These are phyloP conservation scores for Cotesia typhae DNA, from an alignment of 1,140 invertebrate species.

Conservation along the genomic window DNA sequence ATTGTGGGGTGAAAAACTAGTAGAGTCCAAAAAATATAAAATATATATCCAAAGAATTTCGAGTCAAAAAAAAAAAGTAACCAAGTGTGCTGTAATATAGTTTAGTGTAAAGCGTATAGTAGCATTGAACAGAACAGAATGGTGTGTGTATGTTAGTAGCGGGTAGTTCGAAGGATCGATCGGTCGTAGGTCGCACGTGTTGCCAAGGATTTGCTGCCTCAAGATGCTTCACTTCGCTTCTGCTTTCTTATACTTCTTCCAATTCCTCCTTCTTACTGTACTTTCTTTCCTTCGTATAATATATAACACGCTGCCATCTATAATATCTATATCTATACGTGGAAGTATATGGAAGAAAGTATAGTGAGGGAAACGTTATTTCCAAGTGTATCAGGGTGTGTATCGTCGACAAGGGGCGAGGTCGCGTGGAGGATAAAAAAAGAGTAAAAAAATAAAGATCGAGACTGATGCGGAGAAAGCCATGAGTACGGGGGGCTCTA, in stretches of 20 bases:
- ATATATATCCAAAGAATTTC: not conserved
- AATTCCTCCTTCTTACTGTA: not conserved
- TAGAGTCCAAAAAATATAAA: not conserved
- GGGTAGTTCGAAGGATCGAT: constrained; percentile 20
- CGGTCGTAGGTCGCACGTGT: constrained; percentile 36
- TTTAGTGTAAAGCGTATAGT: not conserved
- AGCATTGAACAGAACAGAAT: not conserved
- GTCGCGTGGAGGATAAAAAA: constrained; percentile 17
- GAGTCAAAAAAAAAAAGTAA: not conserved
- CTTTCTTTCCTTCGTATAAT: too few relatives aligned
- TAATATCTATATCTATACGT: too few relatives aligned
- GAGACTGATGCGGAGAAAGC: constrained; percentile 14
- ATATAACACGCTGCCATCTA: too few relatives aligned
- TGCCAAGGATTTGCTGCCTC: constrained; percentile 32
- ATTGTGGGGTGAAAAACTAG: not conserved
- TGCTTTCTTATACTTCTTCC: not conserved
- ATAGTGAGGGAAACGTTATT: constrained; percentile 19
- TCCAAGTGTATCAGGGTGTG: constrained; percentile 34
- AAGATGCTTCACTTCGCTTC: constrained; percentile 29
- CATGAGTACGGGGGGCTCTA: constrained; percentile 16
- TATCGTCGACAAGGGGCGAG: constrained; percentile 36
- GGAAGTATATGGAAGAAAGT: not conserved
- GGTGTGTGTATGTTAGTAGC: not conserved
- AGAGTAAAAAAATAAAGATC: constrained; percentile 19
- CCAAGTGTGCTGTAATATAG: too few relatives aligned